phyloP scores from a whole-genome alignment of 1,140 invertebrate species.

The Ptiloglossa arizonensis region DNA sequence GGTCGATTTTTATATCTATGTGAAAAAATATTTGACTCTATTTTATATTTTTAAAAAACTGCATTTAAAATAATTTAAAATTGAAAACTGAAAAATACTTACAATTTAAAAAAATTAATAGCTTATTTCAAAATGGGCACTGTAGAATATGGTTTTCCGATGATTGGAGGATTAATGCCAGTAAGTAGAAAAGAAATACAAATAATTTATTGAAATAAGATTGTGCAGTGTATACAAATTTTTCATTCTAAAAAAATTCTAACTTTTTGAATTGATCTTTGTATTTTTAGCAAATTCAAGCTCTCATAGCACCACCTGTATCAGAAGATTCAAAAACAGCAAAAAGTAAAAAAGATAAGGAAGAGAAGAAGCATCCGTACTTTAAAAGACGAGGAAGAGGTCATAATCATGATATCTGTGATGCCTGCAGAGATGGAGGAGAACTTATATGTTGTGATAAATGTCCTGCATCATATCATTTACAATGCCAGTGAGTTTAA shows the following conservation, averaged over 20 bases:
- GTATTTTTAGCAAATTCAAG: conserved; percentile 90
- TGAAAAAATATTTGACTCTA: conserved; percentile 7
- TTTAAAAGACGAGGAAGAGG: conserved; percentile 92
- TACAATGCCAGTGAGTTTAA: conserved; percentile 93
- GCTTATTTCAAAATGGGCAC: conserved; percentile 74
- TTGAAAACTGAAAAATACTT: conserved; percentile 77
- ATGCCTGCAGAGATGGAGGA: conserved; percentile 95
- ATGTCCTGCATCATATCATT: conserved; percentile 97
- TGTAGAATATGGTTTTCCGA: conserved; percentile 84
- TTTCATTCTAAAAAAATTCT: conserved; percentile 14
- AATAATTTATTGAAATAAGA: not conserved
- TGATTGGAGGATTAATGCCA: conserved; percentile 86
- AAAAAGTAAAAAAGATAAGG: conserved; percentile 85
- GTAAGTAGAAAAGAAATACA: conserved; percentile 79
- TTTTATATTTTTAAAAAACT: not conserved
- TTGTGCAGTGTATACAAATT: conserved; percentile 10
- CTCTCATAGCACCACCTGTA: conserved; percentile 91
- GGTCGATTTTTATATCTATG: conserved; percentile 92
- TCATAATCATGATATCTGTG: conserved; percentile 96
- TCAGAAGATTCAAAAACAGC: conserved; percentile 85
- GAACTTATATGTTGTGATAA: conserved; percentile 97
- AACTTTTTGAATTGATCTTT: conserved; percentile 2
- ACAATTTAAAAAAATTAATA: conserved; percentile 86
- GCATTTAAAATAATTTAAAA: not conserved
- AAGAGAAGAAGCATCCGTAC: conserved; percentile 88